Evolutionary conservation across 2,888 invertebrate species (phyloP).

Genomic region (Eledona agricola): DNA sequence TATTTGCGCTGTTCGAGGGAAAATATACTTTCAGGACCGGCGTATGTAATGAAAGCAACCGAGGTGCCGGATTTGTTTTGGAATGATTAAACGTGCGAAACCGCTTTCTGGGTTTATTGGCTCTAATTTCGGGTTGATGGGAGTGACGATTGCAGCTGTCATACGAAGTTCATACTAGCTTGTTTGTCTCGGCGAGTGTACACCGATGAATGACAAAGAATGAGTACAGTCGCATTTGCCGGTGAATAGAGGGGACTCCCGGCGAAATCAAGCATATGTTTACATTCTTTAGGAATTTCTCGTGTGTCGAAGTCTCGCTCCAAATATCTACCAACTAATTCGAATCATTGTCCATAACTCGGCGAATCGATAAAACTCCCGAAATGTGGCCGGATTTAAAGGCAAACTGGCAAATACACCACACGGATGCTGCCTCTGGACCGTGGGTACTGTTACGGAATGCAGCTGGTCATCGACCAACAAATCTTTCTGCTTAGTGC

Average conservation of each 20-base stretch:
- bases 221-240: slow-evolving; percentile 39
- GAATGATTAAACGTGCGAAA: slow-evolving; percentile 6
- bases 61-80: slow-evolving; percentile 4
- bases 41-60: slow-evolving; percentile 8
- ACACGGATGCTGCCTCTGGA: slow-evolving; percentile 13
- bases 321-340: slow-evolving; percentile 5
- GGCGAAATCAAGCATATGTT: slow-evolving; percentile 39
- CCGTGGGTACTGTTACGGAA: slow-evolving; percentile 25
- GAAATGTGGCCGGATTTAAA: slow-evolving; percentile 13
- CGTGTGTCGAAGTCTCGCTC: not conserved
- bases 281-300: slow-evolving; percentile 37
- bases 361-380: slow-evolving; percentile 25
- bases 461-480: slow-evolving; percentile 26
- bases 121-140: slow-evolving; percentile 4
- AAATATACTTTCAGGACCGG: slow-evolving; percentile 1
- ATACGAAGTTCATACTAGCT: slow-evolving; percentile 1
- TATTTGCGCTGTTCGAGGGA: slow-evolving; percentile 14
- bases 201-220: slow-evolving; percentile 41
- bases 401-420: slow-evolving; percentile 1
- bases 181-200: slow-evolving; percentile 25
- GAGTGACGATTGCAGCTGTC: slow-evolving; percentile 10
- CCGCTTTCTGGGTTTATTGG: slow-evolving; percentile 1
- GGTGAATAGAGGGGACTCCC: slow-evolving; percentile 37
- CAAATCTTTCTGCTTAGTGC: slow-evolving; percentile 7
- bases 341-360: slow-evolving; percentile 21